Base-by-base conservation (phyloP, 2,113 vertebrate genomes). In the Amia ocellicauda region DNA sequence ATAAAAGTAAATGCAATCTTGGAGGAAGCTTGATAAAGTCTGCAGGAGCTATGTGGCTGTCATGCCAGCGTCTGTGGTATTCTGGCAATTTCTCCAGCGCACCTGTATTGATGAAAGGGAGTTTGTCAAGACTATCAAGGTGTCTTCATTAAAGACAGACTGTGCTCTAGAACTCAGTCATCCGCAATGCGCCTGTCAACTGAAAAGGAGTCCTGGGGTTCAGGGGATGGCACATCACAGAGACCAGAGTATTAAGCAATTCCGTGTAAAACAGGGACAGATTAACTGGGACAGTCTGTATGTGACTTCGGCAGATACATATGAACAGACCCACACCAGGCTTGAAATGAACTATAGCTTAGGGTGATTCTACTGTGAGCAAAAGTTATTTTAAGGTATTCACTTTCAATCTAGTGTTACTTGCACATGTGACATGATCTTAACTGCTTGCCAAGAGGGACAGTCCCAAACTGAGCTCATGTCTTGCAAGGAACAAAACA, bases 91-190 rank as follows among this genome's bases (percentile, higher is more conserved):
- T 29, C 45, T 31, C 36, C 36, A 28, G 7, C 28, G 26, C 59
- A 58, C 69, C 59, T 71, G 64, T 11, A 52, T 17, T 50, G 54
- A 62, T 56, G 49, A 62, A 56, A 61, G 63, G 43, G 67, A 69
- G 61, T 69, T 64, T 70, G 72, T 74, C 77, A 79, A 58, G 69
- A 51, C 69, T 72, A 61, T 60, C 67, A 47, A 74, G 61, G 60
- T 54, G 22, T 65, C 74, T 75, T 74, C 74, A 71, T 76, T 71
- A 71, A 60, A 67, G 53, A 64, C 41, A 27, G 56, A 20, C 49
- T 8, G 55, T 50, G 43, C 49, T 58, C 28, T 60, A 14, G 52
- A 27, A 17, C 31, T 60, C 63, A 70, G 68, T 51, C 68, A 70
- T 62, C 68, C 60, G 49, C 53, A 57, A 56, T 31, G 59, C 9